Base-by-base conservation (phyloP, 1,140 invertebrate genomes). In the Drosophila cardini region DNA sequence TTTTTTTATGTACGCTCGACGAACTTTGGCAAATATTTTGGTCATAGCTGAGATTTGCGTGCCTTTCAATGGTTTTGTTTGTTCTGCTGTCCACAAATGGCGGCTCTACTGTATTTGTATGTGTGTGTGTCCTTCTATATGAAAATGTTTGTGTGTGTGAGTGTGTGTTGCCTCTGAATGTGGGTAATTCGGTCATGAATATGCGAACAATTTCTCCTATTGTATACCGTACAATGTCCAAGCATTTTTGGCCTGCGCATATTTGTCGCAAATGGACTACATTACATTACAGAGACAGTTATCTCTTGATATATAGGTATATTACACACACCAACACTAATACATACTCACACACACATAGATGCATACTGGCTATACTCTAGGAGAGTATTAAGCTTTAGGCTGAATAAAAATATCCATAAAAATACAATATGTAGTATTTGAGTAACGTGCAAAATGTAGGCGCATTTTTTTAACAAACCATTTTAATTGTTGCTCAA, bases 151-250 rank as follows among this genome's bases (percentile, higher is more conserved):
- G 48, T 50, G 16, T 61, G 40, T 57, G 16, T 71, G 56, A 57
- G 40, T 65, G 48, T 52, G 53, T 65, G 34, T 45, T n/a, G 34
- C 60, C 52, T 36, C 50, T 67, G 72, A 87, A 86, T 87, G 75
- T 86, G 83, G 83, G 83, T 86, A 87, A 86, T 87, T 87, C 83
- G 83, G 83, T 86, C 83, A 86, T 86, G 84, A 86, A 86, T 87
- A 86, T 87, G 83, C 83, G 79, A 86, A 82, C 75, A 79, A 87
- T 87, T 86, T 79, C 69, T 71, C 32, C 57, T 36, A 61, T 73
- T 69, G 55, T 73, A 61, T 61, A 42, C 40, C 64, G 64, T 61
- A 80, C 83, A 87, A 82, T 86, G 83, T 86, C 83, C 83, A 58
- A 82, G 79, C 69, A 86, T 86, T 87, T 86, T 86, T 82, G 77